phyloP scores from a whole-genome alignment of 2,888 invertebrate genomes.

The Gonocerus acuteangulatus region DNA sequence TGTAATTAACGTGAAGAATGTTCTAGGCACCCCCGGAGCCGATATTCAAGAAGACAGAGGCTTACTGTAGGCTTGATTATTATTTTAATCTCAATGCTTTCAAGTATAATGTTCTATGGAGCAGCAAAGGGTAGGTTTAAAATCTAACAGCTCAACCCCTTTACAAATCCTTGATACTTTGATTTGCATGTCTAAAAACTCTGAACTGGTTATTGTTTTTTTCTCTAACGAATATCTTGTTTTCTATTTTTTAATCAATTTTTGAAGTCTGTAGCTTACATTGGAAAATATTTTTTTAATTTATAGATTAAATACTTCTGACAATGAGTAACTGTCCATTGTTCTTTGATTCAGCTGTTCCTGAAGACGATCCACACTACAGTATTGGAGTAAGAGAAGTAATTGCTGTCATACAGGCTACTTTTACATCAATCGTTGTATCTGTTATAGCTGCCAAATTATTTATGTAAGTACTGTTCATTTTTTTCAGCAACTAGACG shows the following conservation, averaged over 20 bases:
- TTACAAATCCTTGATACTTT: too few relatives aligned
- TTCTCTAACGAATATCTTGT: too few relatives aligned
- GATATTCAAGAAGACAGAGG: constrained; percentile 31
- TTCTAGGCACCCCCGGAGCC: constrained; percentile 35
- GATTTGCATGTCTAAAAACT: too few relatives aligned
- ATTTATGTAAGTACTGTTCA: constrained; percentile 15
- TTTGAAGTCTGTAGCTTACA: too few relatives aligned
- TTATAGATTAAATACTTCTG: too few relatives aligned
- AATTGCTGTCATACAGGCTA: constrained; percentile 27
- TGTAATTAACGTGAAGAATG: too few relatives aligned
- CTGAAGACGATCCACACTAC: constrained; percentile 17
- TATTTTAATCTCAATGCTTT: constrained; percentile 29
- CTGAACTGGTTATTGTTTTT: too few relatives aligned
- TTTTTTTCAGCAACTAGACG: too few relatives aligned
- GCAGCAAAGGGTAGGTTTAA: constrained; percentile 19
- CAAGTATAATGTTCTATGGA: constrained; percentile 36
- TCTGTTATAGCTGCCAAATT: neutral
- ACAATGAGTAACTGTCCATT: too few relatives aligned
- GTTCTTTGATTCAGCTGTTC: neutral
- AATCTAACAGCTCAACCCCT: too few relatives aligned
- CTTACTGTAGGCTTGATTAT: constrained; percentile 30
- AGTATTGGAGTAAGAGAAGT: constrained; percentile 30
- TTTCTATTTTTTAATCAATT: too few relatives aligned
- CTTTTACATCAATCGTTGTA: constrained; percentile 11
- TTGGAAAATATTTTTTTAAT: too few relatives aligned